Percentiles rank a stretch among this genome's conserved stretches.
Conservation (phyloP, 2,113 vertebrate genomes). For the Amia ocellicauda region DNA sequence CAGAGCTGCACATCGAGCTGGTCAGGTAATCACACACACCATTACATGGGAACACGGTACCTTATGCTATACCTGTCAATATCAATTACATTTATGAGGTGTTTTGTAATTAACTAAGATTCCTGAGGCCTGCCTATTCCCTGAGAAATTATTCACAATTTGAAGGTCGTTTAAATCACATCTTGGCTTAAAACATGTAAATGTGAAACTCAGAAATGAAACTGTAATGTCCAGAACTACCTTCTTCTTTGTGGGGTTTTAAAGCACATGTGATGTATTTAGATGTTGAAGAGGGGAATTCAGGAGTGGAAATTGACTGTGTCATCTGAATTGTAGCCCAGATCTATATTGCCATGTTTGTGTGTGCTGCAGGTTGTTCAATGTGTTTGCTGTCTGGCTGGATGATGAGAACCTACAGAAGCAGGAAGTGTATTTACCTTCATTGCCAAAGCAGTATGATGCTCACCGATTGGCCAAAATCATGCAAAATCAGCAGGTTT, state of each 20-base stretch:
- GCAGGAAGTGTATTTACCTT: conserved; percentile 86
- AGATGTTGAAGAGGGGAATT: too few species aligned
- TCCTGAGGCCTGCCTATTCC: too few species aligned
- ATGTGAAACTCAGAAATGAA: too few species aligned
- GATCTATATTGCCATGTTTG: neutral
- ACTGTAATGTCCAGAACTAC: neutral
- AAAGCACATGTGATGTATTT: too few species aligned
- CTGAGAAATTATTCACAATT: too few species aligned
- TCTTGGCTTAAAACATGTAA: too few species aligned
- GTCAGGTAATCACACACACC: conserved; percentile 73
- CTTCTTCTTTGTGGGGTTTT: neutral
- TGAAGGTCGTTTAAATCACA: too few species aligned
- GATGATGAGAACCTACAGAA: conserved; percentile 92
- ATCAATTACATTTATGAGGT: neutral
- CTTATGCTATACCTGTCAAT: conserved; percentile 6
- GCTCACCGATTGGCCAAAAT: conserved; percentile 83
- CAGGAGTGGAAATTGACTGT: too few species aligned
- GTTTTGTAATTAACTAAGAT: too few species aligned
- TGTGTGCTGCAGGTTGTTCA: conserved; percentile 75
- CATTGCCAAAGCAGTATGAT: conserved; percentile 88
- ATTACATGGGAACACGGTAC: neutral
- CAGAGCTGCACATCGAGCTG: conserved; percentile 85
- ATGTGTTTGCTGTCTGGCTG: conserved; percentile 86
- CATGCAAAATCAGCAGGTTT: conserved; percentile 84
- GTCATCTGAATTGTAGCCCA: too few species aligned